Conservation (phyloP, 2,113 vertebrate genomes). For the Myrmecobius fasciatus region DNA sequence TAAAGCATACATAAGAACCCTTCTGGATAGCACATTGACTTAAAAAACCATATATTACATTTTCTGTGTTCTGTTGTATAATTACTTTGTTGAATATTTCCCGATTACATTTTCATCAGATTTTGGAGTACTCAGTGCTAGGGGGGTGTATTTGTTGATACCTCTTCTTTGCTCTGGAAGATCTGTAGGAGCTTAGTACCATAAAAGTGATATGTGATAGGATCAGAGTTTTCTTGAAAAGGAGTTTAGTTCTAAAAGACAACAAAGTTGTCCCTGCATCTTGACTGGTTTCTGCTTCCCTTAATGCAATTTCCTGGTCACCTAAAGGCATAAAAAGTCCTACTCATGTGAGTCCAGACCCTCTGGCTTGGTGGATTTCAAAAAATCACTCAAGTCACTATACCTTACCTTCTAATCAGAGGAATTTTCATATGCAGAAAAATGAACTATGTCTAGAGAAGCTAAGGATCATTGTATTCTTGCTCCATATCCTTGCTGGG, state of each 20-base stretch:
- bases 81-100: neutral
- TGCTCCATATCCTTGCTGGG: neutral
- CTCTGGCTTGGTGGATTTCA: neutral
- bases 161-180: neutral
- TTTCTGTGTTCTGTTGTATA: neutral
- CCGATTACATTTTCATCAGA: neutral
- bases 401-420: neutral
- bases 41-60: neutral
- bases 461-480: neutral
- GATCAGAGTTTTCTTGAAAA: neutral
- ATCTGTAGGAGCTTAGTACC: neutral
- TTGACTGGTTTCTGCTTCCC: neutral
- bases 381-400: neutral
- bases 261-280: neutral
- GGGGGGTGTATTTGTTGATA: no score
- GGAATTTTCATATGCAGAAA: neutral
- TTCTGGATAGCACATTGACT: neutral
- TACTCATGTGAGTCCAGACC: neutral
- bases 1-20: neutral
- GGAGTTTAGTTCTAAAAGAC: neutral
- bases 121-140: neutral
- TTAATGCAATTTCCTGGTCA: neutral
- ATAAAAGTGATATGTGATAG: neutral
- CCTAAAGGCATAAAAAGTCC: neutral
- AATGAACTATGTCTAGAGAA: neutral